phyloP scores from a whole-genome alignment of 2,888 invertebrate genomes.

The Lucinisca nassula region DNA sequence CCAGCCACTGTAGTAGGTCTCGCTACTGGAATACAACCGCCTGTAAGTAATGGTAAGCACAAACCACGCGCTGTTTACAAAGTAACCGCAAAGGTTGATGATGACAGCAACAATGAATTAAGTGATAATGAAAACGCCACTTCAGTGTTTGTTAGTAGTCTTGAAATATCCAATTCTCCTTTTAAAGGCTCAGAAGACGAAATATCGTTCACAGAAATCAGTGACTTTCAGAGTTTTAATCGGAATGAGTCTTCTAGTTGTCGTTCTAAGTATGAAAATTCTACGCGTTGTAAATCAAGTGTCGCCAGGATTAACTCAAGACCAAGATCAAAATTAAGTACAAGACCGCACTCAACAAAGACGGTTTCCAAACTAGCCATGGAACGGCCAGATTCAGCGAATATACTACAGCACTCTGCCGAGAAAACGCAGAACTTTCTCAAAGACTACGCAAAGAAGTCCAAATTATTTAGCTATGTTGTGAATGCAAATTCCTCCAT shows the following conservation, averaged over 20 bases:
- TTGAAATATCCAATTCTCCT: too few species aligned
- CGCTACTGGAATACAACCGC: not conserved
- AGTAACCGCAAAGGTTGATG: not conserved
- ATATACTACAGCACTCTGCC: slow-evolving; percentile 16
- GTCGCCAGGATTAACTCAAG: not conserved
- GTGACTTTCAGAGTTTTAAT: too few species aligned
- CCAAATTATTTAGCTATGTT: slow-evolving; percentile 62
- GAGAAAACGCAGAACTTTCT: slow-evolving; percentile 54
- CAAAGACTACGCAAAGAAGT: slow-evolving; percentile 61
- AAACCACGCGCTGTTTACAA: not conserved
- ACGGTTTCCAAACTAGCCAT: not conserved
- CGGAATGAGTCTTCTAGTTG: too few species aligned
- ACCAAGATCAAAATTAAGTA: not conserved
- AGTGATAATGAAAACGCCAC: not conserved
- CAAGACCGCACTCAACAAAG: not conserved
- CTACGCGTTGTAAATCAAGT: too few species aligned
- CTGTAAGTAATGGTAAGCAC: not conserved
- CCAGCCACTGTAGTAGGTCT: not conserved
- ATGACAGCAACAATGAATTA: not conserved
- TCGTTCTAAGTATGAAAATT: too few species aligned
- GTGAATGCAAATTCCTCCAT: slow-evolving; percentile 46
- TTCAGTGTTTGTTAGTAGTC: too few species aligned
- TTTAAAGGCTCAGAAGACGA: not conserved
- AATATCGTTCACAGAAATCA: not conserved
- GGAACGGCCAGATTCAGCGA: not conserved